phyloP scores from a whole-genome alignment of 2,888 invertebrate genomes.

The Oconnorella tubifera region DNA sequence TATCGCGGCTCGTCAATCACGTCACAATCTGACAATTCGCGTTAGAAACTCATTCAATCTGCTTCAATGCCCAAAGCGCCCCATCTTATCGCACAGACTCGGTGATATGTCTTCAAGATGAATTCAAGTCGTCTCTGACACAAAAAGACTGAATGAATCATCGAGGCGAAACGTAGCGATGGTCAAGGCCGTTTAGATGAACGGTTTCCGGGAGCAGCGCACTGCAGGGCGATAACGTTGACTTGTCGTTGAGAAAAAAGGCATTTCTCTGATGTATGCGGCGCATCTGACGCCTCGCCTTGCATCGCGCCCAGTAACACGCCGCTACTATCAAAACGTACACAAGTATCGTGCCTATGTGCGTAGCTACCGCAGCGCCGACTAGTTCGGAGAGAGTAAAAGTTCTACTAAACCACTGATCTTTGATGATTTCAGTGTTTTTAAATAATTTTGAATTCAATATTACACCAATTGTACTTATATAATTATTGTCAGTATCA shows the following conservation, averaged over 20 bases:
- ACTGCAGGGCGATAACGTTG: neutral
- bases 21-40: no score
- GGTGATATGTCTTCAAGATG: no score
- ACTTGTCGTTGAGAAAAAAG: neutral
- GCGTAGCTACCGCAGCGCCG: slow-evolving; percentile 8
- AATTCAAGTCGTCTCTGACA: no score
- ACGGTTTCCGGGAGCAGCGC: slow-evolving; percentile 7
- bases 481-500: no score
- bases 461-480: no score
- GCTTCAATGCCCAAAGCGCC: no score
- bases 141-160: no score
- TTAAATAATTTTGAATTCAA: no score
- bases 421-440: neutral
- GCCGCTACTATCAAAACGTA: neutral
- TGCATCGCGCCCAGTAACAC: neutral
- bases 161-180: slow-evolving; percentile 3
- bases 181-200: neutral
- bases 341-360: slow-evolving; percentile 6
- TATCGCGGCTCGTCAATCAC: no score
- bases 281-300: neutral
- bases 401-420: neutral
- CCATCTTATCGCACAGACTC: no score
- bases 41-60: no score
- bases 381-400: slow-evolving; percentile 1
- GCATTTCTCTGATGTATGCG: slow-evolving; percentile 5